phyloP scores from a whole-genome alignment of 2,888 invertebrate species.

The Caenorhabditis parvicauda region DNA sequence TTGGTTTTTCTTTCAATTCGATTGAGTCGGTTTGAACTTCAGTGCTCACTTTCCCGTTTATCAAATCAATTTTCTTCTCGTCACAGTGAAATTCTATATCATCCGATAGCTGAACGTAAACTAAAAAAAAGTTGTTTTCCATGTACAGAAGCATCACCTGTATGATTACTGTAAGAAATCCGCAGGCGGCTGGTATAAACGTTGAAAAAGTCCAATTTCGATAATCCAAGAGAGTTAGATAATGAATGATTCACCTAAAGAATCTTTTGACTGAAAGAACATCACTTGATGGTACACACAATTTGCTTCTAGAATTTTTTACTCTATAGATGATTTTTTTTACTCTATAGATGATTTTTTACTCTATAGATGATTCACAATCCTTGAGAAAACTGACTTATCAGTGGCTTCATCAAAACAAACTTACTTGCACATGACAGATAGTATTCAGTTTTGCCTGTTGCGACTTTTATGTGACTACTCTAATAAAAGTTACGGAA shows the following conservation, averaged over 20 bases:
- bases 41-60: constrained; percentile 11
- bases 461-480: too few relatives aligned
- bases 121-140: constrained; percentile 6
- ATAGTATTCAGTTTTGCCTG: too few relatives aligned
- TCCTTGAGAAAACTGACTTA: too few relatives aligned
- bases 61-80: constrained; percentile 6
- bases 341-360: too few relatives aligned
- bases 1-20: constrained; percentile 1
- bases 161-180: constrained; percentile 34
- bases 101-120: constrained; percentile 27
- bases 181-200: constrained; percentile 25
- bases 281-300: too few relatives aligned
- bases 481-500: too few relatives aligned
- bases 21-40: constrained; percentile 33
- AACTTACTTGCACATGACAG: too few relatives aligned
- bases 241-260: constrained; percentile 24
- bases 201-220: constrained; percentile 24
- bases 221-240: constrained; percentile 22
- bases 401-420: too few relatives aligned
- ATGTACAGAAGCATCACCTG: constrained; percentile 9
- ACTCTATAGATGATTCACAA: too few relatives aligned
- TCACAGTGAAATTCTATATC: constrained; percentile 29
- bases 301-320: background rate
- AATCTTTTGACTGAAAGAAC: too few relatives aligned
- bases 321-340: too few relatives aligned